Conservation (phyloP, 2,797 vertebrate genomes). For the Erpetoichthys calabaricus region DNA sequence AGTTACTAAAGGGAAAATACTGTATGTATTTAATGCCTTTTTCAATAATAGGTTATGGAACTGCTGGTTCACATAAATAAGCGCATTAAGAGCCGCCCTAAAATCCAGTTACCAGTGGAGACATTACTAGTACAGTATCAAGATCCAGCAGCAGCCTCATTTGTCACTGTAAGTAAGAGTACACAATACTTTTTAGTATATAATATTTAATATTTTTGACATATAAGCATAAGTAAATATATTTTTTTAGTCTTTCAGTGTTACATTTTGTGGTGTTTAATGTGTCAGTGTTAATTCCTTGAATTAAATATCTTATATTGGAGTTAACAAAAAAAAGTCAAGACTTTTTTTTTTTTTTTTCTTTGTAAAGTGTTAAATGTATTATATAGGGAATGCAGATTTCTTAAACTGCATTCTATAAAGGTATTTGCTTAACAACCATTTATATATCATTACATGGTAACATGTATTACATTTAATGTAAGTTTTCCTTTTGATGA, state of each 20-base stretch:
- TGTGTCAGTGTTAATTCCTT: too few species aligned
- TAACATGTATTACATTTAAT: too few species aligned
- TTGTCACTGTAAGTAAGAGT: constrained; percentile 72
- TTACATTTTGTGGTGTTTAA: too few species aligned
- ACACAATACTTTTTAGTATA: neutral
- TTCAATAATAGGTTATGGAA: constrained; percentile 79
- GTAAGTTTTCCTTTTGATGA: too few species aligned
- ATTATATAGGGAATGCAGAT: too few species aligned
- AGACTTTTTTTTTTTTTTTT: too few species aligned
- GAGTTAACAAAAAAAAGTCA: too few species aligned
- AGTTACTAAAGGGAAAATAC: neutral
- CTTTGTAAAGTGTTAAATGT: too few species aligned
- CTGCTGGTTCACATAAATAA: constrained; percentile 92
- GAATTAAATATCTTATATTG: too few species aligned
- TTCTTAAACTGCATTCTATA: too few species aligned
- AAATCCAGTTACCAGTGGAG: constrained; percentile 94
- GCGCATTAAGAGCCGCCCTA: constrained; percentile 91
- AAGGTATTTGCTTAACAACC: too few species aligned
- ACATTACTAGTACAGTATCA: constrained; percentile 93
- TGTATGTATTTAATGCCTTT: neutral
- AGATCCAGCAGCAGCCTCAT: constrained; percentile 90
- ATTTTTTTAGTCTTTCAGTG: neutral
- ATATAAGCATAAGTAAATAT: neutral
- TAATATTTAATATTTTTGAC: neutral
- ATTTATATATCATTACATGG: too few species aligned